A percentile compares a stretch with the other conserved stretches of the same genome.
These are phyloP conservation scores for Rhagoletis zephyria DNA, from an alignment of 1,140 invertebrate species.

Conservation along the genomic window DNA sequence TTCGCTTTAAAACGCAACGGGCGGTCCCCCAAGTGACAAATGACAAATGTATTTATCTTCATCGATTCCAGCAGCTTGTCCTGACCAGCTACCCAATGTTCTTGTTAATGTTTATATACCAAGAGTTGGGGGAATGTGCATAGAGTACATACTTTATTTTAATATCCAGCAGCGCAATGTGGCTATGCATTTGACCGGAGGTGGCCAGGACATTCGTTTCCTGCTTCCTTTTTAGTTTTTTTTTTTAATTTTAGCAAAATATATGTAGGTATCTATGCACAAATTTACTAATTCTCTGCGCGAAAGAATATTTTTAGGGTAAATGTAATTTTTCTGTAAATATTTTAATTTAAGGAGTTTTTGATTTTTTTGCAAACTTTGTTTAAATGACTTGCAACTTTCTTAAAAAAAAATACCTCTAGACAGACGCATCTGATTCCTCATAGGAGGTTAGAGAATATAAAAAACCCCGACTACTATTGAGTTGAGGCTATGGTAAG, in stretches of 20 bases:
- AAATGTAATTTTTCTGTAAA: too few relatives aligned
- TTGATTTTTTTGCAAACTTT: too few relatives aligned
- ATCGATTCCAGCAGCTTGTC: constrained; percentile 57
- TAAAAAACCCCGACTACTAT: too few relatives aligned
- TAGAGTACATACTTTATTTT: neutral
- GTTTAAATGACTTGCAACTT: too few relatives aligned
- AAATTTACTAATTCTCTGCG: neutral
- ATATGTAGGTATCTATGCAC: neutral
- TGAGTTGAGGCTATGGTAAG: too few relatives aligned
- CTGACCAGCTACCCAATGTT: constrained; percentile 45
- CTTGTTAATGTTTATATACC: constrained; percentile 32
- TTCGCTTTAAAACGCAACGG: constrained; percentile 64
- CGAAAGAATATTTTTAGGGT: too few relatives aligned
- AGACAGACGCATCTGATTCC: too few relatives aligned
- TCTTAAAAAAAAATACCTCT: too few relatives aligned
- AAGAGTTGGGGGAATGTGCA: neutral
- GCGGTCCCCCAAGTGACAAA: constrained; percentile 67
- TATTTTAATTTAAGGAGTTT: too few relatives aligned
- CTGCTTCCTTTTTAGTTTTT: constrained; percentile 33
- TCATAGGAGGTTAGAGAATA: too few relatives aligned
- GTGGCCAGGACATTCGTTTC: constrained; percentile 12
- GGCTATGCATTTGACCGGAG: constrained; percentile 12
- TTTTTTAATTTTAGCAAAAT: neutral
- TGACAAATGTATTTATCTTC: constrained; percentile 71
- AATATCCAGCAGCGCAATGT: constrained; percentile 33